Conservation (phyloP, 37 sponge, comb jelly and placozoan species). For the Chondrosia reniformis region DNA sequence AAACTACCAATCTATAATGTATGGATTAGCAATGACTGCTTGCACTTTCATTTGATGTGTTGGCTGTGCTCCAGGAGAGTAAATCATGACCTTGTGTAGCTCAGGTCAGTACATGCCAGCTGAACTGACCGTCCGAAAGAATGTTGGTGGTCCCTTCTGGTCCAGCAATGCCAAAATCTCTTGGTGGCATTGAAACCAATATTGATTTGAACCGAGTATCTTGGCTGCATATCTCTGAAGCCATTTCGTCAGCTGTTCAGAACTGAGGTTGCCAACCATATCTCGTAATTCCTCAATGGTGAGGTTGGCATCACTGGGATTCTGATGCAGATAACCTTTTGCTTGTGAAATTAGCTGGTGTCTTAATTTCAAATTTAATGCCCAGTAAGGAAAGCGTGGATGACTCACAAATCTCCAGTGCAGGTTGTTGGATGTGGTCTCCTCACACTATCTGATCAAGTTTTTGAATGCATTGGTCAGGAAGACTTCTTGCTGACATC, state of each 20-base stretch:
- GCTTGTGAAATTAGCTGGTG: background rate
- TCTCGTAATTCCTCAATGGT: conserved; percentile 19
- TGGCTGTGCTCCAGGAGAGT: background rate
- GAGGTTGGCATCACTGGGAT: conserved; percentile 23
- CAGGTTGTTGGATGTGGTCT: background rate
- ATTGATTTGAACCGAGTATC: conserved; percentile 21
- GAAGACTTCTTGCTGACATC: background rate
- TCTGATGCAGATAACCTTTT: background rate
- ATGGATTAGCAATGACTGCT: conserved; percentile 15
- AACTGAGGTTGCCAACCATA: conserved; percentile 1
- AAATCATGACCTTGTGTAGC: conserved; percentile 25
- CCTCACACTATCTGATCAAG: conserved; percentile 19
- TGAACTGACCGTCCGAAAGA: conserved; percentile 32
- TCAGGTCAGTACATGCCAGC: conserved; percentile 40
- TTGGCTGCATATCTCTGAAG: conserved; percentile 33
- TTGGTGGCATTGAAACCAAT: conserved; percentile 24
- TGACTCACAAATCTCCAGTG: background rate
- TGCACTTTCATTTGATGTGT: background rate
- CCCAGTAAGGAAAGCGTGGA: conserved; percentile 22
- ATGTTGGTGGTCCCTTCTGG: conserved; percentile 33
- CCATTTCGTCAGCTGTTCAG: conserved; percentile 4
- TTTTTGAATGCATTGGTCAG: conserved; percentile 26
- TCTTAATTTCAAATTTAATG: conserved; percentile 10
- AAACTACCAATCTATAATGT: background rate
- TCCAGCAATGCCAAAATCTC: conserved; percentile 16